Percentiles rank a stretch among this genome's conserved stretches.
Conservation (phyloP, 2,797 vertebrate species). For the Rhynchonycteris naso region DNA sequence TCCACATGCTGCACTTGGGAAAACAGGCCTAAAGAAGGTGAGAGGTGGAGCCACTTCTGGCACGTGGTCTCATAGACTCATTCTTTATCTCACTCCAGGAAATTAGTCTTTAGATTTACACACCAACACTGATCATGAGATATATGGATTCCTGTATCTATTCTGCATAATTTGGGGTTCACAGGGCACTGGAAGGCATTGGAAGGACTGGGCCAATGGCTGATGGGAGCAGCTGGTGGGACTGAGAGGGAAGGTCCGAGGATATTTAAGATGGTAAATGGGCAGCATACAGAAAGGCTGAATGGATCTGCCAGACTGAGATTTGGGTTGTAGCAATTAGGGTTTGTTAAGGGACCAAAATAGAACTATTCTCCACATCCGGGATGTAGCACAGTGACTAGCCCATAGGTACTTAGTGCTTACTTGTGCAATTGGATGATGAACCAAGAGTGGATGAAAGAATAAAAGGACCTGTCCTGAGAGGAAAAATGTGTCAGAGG, state of each 20-base stretch:
- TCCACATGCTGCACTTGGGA: neutral
- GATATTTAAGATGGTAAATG: neutral
- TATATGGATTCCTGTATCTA: neutral
- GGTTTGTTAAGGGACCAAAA: neutral
- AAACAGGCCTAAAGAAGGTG: neutral
- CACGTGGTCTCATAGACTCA: neutral
- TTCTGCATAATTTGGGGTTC: neutral
- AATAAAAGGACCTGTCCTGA: neutral
- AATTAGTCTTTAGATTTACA: neutral
- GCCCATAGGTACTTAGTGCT: neutral
- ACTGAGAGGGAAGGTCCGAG: neutral
- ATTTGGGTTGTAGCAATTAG: neutral
- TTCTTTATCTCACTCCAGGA: neutral
- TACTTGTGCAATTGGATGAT: neutral
- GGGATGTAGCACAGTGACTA: neutral
- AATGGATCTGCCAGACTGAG: neutral
- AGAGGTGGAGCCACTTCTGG: neutral
- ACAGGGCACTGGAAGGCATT: neutral
- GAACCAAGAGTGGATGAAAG: neutral
- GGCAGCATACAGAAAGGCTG: neutral
- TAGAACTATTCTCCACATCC: neutral
- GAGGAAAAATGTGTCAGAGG: neutral
- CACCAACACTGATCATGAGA: neutral
- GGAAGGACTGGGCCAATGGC: neutral
- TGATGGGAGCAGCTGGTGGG: neutral